Base-by-base conservation (phyloP, 2,113 vertebrate genomes). In the Phrynosoma platyrhinos region DNA sequence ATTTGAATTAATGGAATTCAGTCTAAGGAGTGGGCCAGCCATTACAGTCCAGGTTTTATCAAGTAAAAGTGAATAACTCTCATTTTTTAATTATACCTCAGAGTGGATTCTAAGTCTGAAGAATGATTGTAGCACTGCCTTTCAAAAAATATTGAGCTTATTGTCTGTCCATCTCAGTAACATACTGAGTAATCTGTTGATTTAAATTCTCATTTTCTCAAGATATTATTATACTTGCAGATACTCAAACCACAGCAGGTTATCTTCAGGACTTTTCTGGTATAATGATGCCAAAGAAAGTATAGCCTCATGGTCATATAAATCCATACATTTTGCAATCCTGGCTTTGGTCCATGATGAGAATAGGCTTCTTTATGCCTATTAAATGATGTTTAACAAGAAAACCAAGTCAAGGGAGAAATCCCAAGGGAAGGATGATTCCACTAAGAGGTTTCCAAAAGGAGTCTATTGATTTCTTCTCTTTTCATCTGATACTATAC, bases 251-350 rank as follows among this genome's bases (percentile, higher is more conserved):
- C 32, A 71, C n/a, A 40, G 30, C 32, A 16, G 42, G 71, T 40
- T 76, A 75, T 75, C 20, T 40, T 42, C 8, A 64, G 32, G 16
- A 2, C 14, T 69, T 80, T 86, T 86, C 62, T 79, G n/a, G 66
- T 68, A 30, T n/a, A 85, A 52, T 52, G 40, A 47, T 78, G 74
- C 74, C 84, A 85, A 68, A 58, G 21, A 78, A 58, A 78, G 64
- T 83, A 83, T 71, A 79, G 62, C 79, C 25, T 55, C 64, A 53
- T 86, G 47, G 64, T 79, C 47, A 16, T 71, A 86, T 21, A 86
- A 55, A 85, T 85, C 58, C 74, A 85, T 78, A 66, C 23, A 78
- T 79, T 47, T 71, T 53, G 62, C 69, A 55, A 32, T 69, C 64
- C 47, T 86, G 76, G 76, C 30, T 9, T 79, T 86, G 64, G 64